Evolutionary conservation across 2,888 invertebrate species (phyloP), one percentile per base, ranked within the genome.

Genomic region (Julus scanicus): DNA sequence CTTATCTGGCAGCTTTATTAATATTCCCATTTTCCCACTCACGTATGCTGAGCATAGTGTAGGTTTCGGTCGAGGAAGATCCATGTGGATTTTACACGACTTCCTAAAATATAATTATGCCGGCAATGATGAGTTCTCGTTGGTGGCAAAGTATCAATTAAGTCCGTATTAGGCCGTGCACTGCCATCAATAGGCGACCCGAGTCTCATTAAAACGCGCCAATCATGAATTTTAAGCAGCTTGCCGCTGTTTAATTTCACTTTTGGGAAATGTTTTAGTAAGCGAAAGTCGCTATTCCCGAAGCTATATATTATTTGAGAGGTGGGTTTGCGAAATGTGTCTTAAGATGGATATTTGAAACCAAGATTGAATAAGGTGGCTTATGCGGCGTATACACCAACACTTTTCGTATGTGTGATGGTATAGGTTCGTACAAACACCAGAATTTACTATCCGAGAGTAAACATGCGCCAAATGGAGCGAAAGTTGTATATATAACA

Each of bases 221-320:
- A 63, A 63, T 63, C 63, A n/a, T 63, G 63, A 63, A 63, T 63
- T 63, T 63, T n/a, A 63, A 63, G 63, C n/a, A 63, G 63, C 63
- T 63, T 63, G 63, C n/a, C n/a, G 63, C 63, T 63, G n/a, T n/a
- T n/a, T 63, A 63, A 63, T 63, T 63, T 63, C n/a, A n/a, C 63
- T 63, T 63, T 63, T 63, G 63, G 63, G 63, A 63, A 63, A n/a
- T 5, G 63, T n/a, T 63, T 63, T 63, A 17, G n/a, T 6, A n/a
- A 0, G 63, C 63, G n/a, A 17, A 63, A 63, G 63, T 63, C 63
- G n/a, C 5, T n/a, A 63, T 63, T 63, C 63, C 63, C 63, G 63
- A 63, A n/a, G 63, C 63, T 63, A n/a, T 29, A 29, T 29, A 13
- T 48, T 48, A 48, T 48, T 48, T 48, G 48, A 6, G 48, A 48